A percentile compares a stretch with the other conserved stretches of the same genome.
Conservation (phyloP, 2,797 vertebrate species). For the Tinamus major region DNA sequence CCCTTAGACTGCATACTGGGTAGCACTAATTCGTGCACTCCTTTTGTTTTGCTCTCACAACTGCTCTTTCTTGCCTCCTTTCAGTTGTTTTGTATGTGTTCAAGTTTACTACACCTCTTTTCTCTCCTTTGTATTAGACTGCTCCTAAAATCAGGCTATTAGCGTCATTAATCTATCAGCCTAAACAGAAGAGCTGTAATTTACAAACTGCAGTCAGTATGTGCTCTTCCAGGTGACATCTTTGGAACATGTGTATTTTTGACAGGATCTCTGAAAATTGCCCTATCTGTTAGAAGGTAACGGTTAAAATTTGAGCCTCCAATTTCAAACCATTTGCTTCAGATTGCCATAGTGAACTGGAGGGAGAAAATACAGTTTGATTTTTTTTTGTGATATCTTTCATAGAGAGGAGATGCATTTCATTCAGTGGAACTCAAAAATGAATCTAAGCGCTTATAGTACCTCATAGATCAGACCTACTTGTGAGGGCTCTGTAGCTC, state of each 20-base stretch:
- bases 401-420: neutral
- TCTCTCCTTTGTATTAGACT: accelerated
- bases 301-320: neutral
- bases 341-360: neutral
- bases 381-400: neutral
- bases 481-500: neutral
- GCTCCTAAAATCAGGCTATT: neutral
- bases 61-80: neutral
- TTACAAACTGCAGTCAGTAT: neutral
- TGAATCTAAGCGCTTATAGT: neutral
- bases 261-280: neutral
- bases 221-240: neutral
- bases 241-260: neutral
- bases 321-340: neutral
- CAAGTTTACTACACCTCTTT: neutral
- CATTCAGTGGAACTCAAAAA: neutral
- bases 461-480: neutral
- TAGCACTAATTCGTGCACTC: neutral
- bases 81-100: neutral
- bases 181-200: neutral
- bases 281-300: neutral
- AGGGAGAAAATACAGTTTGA: accelerated
- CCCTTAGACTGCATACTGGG: neutral
- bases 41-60: neutral
- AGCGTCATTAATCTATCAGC: neutral